Percentiles rank a stretch among this genome's conserved stretches.
Evolutionary conservation across 2,888 invertebrate genomes (phyloP).

Genomic region (Xestobium rufovillosum): DNA sequence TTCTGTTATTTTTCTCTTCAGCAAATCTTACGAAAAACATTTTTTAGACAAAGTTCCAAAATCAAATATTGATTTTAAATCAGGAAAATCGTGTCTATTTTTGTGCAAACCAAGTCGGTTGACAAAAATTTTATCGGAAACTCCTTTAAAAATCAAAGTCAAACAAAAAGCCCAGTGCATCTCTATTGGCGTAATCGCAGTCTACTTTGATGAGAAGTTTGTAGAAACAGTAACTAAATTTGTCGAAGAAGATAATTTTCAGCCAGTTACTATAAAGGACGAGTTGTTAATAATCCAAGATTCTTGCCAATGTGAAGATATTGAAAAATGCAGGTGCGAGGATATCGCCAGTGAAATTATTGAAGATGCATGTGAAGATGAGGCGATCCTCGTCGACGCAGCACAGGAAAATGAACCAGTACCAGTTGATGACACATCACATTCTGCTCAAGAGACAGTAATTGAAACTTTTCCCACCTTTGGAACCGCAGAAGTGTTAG

Average conservation of each 20-base stretch:
- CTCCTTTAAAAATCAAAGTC: constrained; percentile 48
- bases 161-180: constrained; percentile 45
- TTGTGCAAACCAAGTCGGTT: constrained; percentile 46
- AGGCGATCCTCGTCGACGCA: too few species aligned
- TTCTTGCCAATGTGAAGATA: too few species aligned
- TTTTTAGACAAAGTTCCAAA: constrained; percentile 18
- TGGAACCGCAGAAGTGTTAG: too few species aligned
- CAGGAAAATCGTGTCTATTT: constrained; percentile 50
- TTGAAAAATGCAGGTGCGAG: too few species aligned
- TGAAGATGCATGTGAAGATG: too few species aligned
- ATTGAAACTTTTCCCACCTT: too few species aligned
- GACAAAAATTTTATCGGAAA: constrained; percentile 42
- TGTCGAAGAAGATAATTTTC: constrained; percentile 31
- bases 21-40: constrained; percentile 9
- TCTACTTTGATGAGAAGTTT: constrained; percentile 47
- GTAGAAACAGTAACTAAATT: constrained; percentile 45
- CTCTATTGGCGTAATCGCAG: constrained; percentile 41
- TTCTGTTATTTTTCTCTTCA: too few species aligned
- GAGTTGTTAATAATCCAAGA: constrained; percentile 42
- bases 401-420: too few species aligned
- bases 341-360: too few species aligned
- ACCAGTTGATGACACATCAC: too few species aligned
- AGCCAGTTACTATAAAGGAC: constrained; percentile 38
- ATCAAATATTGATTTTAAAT: constrained; percentile 44
- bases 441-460: too few species aligned